Conservation (phyloP, 2,797 vertebrate genomes). For the Manis crassicaudata region DNA sequence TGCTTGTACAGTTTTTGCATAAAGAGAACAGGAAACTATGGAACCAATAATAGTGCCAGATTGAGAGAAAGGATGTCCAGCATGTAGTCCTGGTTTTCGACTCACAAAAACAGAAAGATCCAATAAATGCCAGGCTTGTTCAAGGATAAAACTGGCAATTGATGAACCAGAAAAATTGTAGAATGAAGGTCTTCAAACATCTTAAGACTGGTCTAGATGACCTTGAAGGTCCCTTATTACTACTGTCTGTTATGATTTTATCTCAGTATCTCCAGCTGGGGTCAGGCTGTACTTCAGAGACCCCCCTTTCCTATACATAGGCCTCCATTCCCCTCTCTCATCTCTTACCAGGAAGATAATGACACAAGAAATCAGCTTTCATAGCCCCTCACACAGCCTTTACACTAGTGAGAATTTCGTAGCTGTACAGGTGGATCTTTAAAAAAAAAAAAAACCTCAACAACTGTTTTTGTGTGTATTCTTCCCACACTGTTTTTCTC, state of each 20-base stretch:
- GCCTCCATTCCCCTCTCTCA: background rate
- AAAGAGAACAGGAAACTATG: background rate
- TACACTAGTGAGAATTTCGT: background rate
- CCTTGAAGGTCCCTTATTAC: background rate
- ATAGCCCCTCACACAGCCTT: background rate
- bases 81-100: background rate
- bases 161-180: background rate
- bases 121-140: background rate
- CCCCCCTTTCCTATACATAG: rapidly evolving
- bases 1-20: background rate
- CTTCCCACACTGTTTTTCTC: background rate
- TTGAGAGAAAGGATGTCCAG: background rate
- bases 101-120: background rate
- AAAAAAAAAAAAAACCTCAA: background rate
- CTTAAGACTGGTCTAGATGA: background rate
- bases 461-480: background rate
- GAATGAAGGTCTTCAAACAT: background rate
- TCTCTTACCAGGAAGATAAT: background rate
- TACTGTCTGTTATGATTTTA: background rate
- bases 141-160: background rate
- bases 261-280: background rate
- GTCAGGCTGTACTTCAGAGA: background rate
- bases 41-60: background rate
- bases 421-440: background rate
- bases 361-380: background rate